These are phyloP conservation scores for Sarcophaga rosellei DNA, from an alignment of 2,888 invertebrate species.

Conservation along the genomic window DNA sequence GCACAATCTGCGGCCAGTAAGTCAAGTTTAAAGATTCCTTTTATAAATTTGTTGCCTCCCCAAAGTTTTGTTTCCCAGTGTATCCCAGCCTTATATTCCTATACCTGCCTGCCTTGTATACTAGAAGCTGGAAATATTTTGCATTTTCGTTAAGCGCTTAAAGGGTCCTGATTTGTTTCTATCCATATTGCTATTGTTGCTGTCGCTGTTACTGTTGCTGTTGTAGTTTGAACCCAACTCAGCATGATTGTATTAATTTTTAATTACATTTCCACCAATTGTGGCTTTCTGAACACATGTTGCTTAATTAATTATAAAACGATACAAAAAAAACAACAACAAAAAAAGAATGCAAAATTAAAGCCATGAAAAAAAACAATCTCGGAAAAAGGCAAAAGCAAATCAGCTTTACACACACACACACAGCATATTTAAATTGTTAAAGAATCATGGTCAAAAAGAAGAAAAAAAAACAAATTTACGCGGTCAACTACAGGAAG, in stretches of 20 bases:
- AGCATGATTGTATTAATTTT: constrained; percentile 72
- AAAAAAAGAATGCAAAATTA: constrained; percentile 23
- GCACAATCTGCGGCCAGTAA: no score
- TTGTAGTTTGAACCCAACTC: constrained; percentile 57
- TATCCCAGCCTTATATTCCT: no score
- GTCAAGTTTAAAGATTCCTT: no score
- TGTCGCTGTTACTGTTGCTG: constrained; percentile 2
- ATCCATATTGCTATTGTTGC: background rate
- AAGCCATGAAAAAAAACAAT: constrained; percentile 6
- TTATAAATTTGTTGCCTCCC: no score
- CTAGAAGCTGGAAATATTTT: no score
- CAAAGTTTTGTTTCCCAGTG: no score
- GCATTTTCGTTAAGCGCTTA: background rate
- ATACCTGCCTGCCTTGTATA: no score
- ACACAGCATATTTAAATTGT: no score
- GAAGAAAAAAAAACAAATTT: background rate
- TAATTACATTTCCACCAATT: constrained; percentile 71
- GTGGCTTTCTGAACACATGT: constrained; percentile 70
- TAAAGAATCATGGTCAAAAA: background rate
- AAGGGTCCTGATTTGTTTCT: background rate
- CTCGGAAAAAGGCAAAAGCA: background rate
- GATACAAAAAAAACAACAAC: constrained; percentile 35
- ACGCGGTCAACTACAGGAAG: constrained; percentile 20
- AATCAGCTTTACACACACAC: background rate
- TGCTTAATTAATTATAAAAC: constrained; percentile 73